Percentiles rank a stretch among this genome's conserved stretches.
Conservation (phyloP, 1,140 invertebrate species). For the Drosophila yakuba region DNA sequence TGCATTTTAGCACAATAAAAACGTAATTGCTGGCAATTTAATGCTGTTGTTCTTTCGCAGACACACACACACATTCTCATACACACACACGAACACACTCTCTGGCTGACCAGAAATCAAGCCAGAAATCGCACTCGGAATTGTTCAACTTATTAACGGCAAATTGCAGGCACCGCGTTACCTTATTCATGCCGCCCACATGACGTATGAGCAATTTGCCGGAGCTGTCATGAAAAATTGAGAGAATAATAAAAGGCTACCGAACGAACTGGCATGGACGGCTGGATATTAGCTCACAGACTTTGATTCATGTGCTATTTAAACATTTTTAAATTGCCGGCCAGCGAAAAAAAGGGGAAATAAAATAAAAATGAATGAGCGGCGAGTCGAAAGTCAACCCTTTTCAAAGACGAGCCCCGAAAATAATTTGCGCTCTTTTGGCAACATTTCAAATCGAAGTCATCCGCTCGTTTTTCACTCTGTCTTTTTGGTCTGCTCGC, state of each 20-base stretch:
- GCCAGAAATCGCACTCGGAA: conserved; percentile 44
- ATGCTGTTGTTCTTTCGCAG: conserved; percentile 68
- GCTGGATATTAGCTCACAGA: conserved; percentile 64
- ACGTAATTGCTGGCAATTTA: conserved; percentile 83
- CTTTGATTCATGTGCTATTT: conserved; percentile 72
- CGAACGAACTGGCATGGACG: conserved; percentile 19
- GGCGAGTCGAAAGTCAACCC: conserved; percentile 68
- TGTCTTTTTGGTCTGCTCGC: conserved; percentile 45
- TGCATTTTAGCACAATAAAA: conserved; percentile 84
- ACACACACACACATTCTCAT: conserved; percentile 11
- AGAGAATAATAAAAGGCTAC: conserved; percentile 32
- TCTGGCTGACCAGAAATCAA: conserved; percentile 30
- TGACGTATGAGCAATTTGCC: conserved; percentile 67
- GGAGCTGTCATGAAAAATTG: conserved; percentile 44
- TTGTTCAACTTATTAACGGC: conserved; percentile 61
- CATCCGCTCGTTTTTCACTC: conserved; percentile 80
- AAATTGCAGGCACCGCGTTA: conserved; percentile 38
- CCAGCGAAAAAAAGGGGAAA: conserved; percentile 1
- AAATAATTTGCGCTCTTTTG: conserved; percentile 72
- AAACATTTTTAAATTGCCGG: conserved; percentile 55
- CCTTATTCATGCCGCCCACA: conserved; percentile 41
- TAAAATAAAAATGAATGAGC: conserved; percentile 21
- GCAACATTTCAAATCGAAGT: conserved; percentile 79
- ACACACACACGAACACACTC: conserved; percentile 5
- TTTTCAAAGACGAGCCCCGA: conserved; percentile 63